Evolutionary conservation across 2,113 vertebrate genomes (phyloP).

Genomic region (Phodopus roborovskii): DNA sequence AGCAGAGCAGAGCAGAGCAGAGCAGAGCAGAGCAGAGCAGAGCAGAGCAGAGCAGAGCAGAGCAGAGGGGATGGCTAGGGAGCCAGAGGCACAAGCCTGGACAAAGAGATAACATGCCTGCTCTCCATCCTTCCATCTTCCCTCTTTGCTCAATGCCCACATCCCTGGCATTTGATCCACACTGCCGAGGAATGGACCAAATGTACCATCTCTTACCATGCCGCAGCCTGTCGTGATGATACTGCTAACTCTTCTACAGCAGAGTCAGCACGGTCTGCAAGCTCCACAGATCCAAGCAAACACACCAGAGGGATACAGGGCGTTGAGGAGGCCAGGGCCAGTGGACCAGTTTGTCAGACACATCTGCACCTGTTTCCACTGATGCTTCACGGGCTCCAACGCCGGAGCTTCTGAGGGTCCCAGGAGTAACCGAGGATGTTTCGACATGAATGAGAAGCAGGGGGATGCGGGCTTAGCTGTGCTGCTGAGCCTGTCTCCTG

Average conservation of each 20-base stretch:
- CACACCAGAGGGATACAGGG: background rate
- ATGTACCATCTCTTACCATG: background rate
- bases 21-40: background rate
- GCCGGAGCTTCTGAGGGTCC: background rate
- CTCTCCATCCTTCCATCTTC: background rate
- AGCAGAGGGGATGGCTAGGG: background rate
- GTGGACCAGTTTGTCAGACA: background rate
- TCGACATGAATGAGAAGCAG: background rate
- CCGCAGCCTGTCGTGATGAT: background rate
- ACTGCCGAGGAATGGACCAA: background rate
- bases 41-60: background rate
- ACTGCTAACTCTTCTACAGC: background rate
- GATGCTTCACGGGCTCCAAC: background rate
- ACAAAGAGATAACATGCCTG: background rate
- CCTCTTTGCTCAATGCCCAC: background rate
- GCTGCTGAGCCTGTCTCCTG: background rate
- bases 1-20: background rate
- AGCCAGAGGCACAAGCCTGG: constrained; percentile 41
- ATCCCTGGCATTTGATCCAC: background rate
- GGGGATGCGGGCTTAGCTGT: background rate
- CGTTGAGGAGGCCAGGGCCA: background rate
- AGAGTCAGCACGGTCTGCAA: background rate
- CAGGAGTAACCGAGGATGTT: background rate
- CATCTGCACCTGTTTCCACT: background rate
- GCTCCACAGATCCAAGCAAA: background rate